Base-by-base conservation (phyloP, 2,888 invertebrate species). In the Drosophila sordidapex region DNA sequence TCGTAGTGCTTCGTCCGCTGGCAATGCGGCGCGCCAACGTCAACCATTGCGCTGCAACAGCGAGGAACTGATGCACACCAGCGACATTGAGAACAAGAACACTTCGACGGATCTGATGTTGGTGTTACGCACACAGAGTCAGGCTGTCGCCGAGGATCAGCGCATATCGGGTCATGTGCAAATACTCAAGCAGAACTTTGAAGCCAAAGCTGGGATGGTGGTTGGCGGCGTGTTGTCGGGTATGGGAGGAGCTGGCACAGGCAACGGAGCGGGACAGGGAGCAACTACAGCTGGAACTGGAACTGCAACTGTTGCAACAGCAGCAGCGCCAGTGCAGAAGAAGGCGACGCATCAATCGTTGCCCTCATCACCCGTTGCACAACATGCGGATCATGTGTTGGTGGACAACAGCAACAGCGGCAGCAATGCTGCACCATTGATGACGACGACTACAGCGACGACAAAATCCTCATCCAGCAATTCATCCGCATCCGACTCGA, bases 161-260 rank as follows among this genome's bases (percentile, higher is more conserved):
- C 90, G 91, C 36, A 82, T 94, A 70, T 94, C 95, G 51, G 97
- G 97, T 35, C 96, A 96, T 92, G 98, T 98, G 82, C 96, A 96
- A 94, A 97, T 96, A 94, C 95, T 97, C 83, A 97, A 97, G 93
- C 96, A 96, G 92, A 97, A 97, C 92, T 97, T 98, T 92, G 98
- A 98, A 94, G 97, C 97, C 60, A 96, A 96, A 92, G 93, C 93
- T 18, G 76, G 74, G 7, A 79, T 78, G 49, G 83, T 79, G 53
- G 82, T 75, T 27, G 77, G 67, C 15, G 56, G 54, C 25, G 46
- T 46, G 8, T 46, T 46, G 64, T 31, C 62, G 33, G 71, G 54
- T 54, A 35, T n/a, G 29, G 58, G 52, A 35, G 58, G 49, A 49
- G 53, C 21, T 6, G 43, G 66, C 53, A 59, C 54, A 49, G 52